Conservation (phyloP, 2,797 vertebrate genomes). For the Melanotaenia trifasciata region DNA sequence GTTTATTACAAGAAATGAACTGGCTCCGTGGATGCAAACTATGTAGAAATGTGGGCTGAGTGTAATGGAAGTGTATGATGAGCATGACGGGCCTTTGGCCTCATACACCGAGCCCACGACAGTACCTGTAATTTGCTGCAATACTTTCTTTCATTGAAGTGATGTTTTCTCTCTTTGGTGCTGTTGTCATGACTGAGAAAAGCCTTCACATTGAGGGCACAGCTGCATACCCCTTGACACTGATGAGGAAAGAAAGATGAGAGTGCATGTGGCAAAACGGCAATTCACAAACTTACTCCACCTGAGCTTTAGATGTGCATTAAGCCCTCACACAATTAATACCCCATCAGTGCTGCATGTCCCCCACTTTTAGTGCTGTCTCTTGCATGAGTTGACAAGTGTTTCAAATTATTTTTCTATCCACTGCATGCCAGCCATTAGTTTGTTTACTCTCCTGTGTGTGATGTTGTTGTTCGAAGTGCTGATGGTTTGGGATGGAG, state of each 20-base stretch:
- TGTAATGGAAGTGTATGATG: background rate
- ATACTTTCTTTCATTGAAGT: background rate
- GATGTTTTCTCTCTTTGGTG: background rate
- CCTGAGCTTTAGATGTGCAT: background rate
- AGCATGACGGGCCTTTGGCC: background rate
- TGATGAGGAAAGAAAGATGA: background rate
- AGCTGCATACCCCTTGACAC: background rate
- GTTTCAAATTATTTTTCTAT: slow-evolving; percentile 58
- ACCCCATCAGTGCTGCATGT: slow-evolving; percentile 19
- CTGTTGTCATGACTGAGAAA: slow-evolving; percentile 11
- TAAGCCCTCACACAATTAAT: background rate
- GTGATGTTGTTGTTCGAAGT: slow-evolving; percentile 62
- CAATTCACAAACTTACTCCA: background rate
- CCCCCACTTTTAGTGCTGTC: background rate
- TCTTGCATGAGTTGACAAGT: slow-evolving; percentile 41
- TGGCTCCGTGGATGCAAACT: background rate
- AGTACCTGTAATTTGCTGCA: background rate
- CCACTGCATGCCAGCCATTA: slow-evolving; percentile 68
- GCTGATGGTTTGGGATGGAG: slow-evolving; percentile 50
- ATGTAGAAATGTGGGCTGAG: background rate
- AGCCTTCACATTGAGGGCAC: slow-evolving; percentile 18
- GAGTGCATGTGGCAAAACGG: background rate
- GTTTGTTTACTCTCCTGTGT: slow-evolving; percentile 74
- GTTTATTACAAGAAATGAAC: background rate
- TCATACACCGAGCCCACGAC: background rate